Evolutionary conservation across 2,888 invertebrate species (phyloP), one percentile per base, ranked within the genome.

Genomic region (Athripsodes cinereus): DNA sequence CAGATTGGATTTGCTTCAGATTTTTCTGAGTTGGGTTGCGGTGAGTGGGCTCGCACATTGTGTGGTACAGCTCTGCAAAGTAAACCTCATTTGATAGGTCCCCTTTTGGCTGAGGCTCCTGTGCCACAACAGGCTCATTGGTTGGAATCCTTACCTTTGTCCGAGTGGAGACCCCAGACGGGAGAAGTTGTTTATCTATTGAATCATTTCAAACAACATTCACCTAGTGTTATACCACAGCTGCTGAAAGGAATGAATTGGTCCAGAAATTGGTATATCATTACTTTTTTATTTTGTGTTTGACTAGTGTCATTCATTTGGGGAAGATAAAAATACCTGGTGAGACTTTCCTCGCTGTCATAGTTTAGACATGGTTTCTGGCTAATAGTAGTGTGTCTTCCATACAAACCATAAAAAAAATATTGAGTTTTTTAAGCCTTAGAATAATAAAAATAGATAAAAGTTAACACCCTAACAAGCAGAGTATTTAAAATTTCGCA

Each of bases 161-260:
- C 62, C 19, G 57, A 61, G n/a, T 78, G 78, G 78, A 70, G 72
- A 20, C 76, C 78, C 5, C 59, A 52, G 5, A 49, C 66, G 3
- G 64, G 61, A 0, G 75, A 78, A 53, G 57, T 70, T 21, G 62
- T 65, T 1, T 65, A 66, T 0, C 66, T 75, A 22, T 61, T 77
- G 55, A 66, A 70, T 13, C 70, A 73, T 66, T 78, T 76, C 74
- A 65, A 68, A 52, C 65, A 63, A 1, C 69, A 71, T 3, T 73
- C 75, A 52, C 67, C 69, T 13, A 66, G 63, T 1, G 62, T 75
- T 31, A 57, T 77, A 62, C 70, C 68, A 47, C 67, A 67, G 31
- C 63, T 79, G 54, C 58, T 79, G 58, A 66, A 72, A 52, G 64
- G 64, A 20, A 57, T 77, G 21, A 72, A 76, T 58, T 78, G 69